phyloP scores from a whole-genome alignment of 2,888 invertebrate genomes.

The Caenorhabditis drosophilae region DNA sequence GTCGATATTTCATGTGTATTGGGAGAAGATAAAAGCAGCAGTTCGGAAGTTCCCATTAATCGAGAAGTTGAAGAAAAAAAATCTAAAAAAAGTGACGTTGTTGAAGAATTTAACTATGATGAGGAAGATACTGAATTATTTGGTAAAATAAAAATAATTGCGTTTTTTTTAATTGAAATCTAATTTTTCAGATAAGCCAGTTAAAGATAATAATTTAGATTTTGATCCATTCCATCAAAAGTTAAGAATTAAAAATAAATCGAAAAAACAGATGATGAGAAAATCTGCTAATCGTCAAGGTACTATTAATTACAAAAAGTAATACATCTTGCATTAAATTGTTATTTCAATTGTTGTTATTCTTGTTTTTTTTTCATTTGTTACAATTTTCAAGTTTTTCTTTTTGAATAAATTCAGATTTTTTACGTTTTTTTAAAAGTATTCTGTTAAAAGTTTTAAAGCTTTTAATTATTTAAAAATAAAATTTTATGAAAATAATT shows the following conservation, averaged over 20 bases:
- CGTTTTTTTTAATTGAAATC: background rate
- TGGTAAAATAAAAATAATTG: conserved; percentile 9
- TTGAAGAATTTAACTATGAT: conserved; percentile 40
- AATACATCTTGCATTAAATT: conserved; percentile 1
- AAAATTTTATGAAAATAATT: too few species aligned
- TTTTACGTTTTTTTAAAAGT: too few species aligned
- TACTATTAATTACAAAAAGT: conserved; percentile 34
- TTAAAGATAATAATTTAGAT: conserved; percentile 16
- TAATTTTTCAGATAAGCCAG: conserved; percentile 29
- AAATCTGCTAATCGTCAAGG: conserved; percentile 35
- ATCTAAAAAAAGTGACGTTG: conserved; percentile 11
- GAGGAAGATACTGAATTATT: conserved; percentile 25
- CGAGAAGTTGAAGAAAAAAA: conserved; percentile 13
- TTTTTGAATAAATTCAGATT: background rate
- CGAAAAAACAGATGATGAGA: conserved; percentile 30
- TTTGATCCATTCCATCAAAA: conserved; percentile 49
- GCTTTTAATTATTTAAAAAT: too few species aligned
- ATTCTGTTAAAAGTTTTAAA: too few species aligned
- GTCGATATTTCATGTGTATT: conserved; percentile 23
- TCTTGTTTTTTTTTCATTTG: background rate
- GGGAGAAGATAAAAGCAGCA: conserved; percentile 13
- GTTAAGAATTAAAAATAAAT: conserved; percentile 22
- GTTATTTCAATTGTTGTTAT: conserved; percentile 14
- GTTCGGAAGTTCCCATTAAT: conserved; percentile 1
- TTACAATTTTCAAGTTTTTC: background rate